These are phyloP conservation scores for Chalcis sispes DNA, from an alignment of 2,888 invertebrate genomes.

Conservation along the genomic window DNA sequence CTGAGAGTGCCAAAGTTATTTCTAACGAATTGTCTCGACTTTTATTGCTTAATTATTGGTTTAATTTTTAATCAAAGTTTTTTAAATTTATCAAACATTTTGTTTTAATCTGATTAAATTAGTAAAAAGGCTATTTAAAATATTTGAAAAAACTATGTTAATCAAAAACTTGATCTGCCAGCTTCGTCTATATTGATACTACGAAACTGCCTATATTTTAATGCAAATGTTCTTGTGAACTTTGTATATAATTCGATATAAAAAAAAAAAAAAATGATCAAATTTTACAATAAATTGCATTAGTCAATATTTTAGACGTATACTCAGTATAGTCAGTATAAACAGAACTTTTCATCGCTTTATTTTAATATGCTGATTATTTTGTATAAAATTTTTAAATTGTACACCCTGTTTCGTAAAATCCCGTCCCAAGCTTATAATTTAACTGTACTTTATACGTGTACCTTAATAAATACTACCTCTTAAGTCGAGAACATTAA, in stretches of 20 bases:
- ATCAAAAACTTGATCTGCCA: constrained; percentile 37
- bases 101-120: not conserved
- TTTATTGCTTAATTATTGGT: constrained; percentile 33
- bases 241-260: constrained; percentile 30
- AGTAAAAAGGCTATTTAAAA: not conserved
- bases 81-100: constrained; percentile 20
- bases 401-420: constrained; percentile 29
- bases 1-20: constrained; percentile 57
- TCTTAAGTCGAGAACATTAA: constrained; percentile 58
- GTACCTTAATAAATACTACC: constrained; percentile 65
- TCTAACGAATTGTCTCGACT: constrained; percentile 50
- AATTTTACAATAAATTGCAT: constrained; percentile 55
- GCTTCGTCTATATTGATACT: constrained; percentile 36
- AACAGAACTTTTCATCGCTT: not conserved
- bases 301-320: constrained; percentile 53
- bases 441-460: constrained; percentile 59
- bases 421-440: constrained; percentile 42
- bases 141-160: constrained; percentile 23
- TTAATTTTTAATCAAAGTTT: constrained; percentile 7
- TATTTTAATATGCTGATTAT: constrained; percentile 22
- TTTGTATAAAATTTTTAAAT: constrained; percentile 21
- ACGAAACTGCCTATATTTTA: constrained; percentile 53
- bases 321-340: not conserved
- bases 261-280: constrained; percentile 37
- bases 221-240: constrained; percentile 44